Conservation (phyloP, 1,140 invertebrate genomes). For the Pseudomyrmex cubaensis region DNA sequence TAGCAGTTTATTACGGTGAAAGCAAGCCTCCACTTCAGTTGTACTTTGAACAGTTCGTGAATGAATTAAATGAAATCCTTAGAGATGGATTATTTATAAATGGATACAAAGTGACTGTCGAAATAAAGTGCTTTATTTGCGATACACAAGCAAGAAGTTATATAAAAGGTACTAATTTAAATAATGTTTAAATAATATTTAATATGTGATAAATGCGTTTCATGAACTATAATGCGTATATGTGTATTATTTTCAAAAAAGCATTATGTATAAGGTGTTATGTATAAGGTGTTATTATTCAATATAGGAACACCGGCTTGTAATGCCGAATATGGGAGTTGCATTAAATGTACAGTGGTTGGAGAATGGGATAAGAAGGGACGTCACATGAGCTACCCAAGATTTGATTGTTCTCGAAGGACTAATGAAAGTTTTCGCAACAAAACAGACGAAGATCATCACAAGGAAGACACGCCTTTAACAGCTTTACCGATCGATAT, state of each 20-base stretch:
- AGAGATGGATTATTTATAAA: not conserved
- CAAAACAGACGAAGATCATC: constrained; percentile 18
- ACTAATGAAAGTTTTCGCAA: constrained; percentile 25
- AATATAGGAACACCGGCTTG: constrained; percentile 23
- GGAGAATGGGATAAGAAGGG: constrained; percentile 7
- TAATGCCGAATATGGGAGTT: constrained; percentile 22
- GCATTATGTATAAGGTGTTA: too few species aligned
- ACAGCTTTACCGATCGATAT: constrained; percentile 24
- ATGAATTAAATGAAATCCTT: constrained; percentile 6
- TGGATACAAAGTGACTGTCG: not conserved
- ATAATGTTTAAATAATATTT: not conserved
- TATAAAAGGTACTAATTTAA: constrained; percentile 8
- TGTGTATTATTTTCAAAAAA: too few species aligned
- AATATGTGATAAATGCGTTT: constrained; percentile 12
- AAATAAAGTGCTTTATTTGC: constrained; percentile 16
- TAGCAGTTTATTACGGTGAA: constrained; percentile 24
- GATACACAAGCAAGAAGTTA: constrained; percentile 24
- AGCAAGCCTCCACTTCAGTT: constrained; percentile 22
- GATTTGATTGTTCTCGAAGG: constrained; percentile 13
- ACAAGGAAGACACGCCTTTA: constrained; percentile 14
- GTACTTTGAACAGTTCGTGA: not conserved
- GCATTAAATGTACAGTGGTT: constrained; percentile 21
- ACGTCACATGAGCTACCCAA: constrained; percentile 26
- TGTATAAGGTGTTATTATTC: too few species aligned
- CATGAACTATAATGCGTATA: not conserved